phyloP scores from a whole-genome alignment of 2,888 invertebrate genomes.

The Drosophila percnosoma region DNA sequence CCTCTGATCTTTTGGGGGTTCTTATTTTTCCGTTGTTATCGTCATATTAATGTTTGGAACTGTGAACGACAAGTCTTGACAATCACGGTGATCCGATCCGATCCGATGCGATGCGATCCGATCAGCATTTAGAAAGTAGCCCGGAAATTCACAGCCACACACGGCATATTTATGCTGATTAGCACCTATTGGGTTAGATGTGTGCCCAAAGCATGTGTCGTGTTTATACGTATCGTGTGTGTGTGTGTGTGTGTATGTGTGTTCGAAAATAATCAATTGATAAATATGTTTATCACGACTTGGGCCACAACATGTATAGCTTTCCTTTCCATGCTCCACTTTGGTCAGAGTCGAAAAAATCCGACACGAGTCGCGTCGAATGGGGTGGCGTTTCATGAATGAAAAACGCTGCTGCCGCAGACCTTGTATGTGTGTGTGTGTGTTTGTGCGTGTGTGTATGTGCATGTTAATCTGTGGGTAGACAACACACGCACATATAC shows the following conservation, averaged over 20 bases:
- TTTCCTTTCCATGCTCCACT: conserved; percentile 69
- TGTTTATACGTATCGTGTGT: conserved; percentile 14
- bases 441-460: conserved; percentile 7
- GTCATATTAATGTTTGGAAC: conserved; percentile 9
- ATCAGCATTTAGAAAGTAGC: conserved; percentile 69
- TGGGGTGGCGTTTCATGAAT: conserved; percentile 61
- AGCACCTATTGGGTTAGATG: conserved; percentile 67
- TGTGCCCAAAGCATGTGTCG: conserved; percentile 48
- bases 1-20: not conserved
- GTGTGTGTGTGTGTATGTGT: conserved; percentile 36
- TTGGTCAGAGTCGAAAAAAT: conserved; percentile 32
- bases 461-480: conserved; percentile 28
- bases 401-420: conserved; percentile 50
- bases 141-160: conserved; percentile 66
- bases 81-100: conserved; percentile 22
- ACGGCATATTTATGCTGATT: conserved; percentile 73
- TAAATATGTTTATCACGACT: conserved; percentile 79
- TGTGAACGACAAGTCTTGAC: conserved; percentile 12
- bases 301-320: conserved; percentile 59
- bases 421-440: not conserved
- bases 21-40: not conserved
- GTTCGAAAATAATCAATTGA: conserved; percentile 76
- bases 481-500: conserved; percentile 18
- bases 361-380: conserved; percentile 5
- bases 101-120: conserved; percentile 23